These are phyloP conservation scores for Brenthis daphne DNA, from an alignment of 2,888 invertebrate species.

Conservation along the genomic window DNA sequence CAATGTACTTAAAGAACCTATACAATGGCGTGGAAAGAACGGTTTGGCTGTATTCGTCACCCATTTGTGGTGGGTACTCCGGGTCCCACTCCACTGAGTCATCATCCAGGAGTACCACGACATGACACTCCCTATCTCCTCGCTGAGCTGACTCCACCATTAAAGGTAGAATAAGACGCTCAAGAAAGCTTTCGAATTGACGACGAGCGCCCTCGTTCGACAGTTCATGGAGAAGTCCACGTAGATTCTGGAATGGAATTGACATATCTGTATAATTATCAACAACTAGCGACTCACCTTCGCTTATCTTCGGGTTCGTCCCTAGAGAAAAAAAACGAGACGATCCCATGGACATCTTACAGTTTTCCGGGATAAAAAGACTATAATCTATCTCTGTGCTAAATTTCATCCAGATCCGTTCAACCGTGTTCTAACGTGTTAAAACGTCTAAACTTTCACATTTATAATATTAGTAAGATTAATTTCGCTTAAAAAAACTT, in stretches of 20 bases:
- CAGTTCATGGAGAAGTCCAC: constrained; percentile 97
- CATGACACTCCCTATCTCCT: constrained; percentile 98
- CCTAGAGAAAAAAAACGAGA: too few relatives aligned
- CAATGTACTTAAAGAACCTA: constrained; percentile 99
- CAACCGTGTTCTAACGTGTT: too few relatives aligned
- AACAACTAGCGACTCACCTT: too few relatives aligned
- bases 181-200: constrained; percentile 98
- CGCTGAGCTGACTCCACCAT: constrained; percentile 97
- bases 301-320: too few relatives aligned
- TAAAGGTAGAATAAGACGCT: constrained; percentile 95
- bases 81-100: constrained; percentile 79
- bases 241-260: constrained; percentile 88
- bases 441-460: too few relatives aligned
- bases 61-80: constrained; percentile 99
- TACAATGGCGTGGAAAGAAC: constrained; percentile 97
- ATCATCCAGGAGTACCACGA: constrained; percentile 83
- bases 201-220: constrained; percentile 99
- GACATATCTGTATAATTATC: neutral
- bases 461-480: too few relatives aligned
- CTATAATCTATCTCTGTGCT: too few relatives aligned
- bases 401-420: too few relatives aligned
- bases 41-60: constrained; percentile 98
- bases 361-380: too few relatives aligned
- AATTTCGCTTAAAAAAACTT: too few relatives aligned
- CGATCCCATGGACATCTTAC: too few relatives aligned